Evolutionary conservation across 2,797 vertebrate genomes (phyloP).

Genomic region (Clarias fuscus): DNA sequence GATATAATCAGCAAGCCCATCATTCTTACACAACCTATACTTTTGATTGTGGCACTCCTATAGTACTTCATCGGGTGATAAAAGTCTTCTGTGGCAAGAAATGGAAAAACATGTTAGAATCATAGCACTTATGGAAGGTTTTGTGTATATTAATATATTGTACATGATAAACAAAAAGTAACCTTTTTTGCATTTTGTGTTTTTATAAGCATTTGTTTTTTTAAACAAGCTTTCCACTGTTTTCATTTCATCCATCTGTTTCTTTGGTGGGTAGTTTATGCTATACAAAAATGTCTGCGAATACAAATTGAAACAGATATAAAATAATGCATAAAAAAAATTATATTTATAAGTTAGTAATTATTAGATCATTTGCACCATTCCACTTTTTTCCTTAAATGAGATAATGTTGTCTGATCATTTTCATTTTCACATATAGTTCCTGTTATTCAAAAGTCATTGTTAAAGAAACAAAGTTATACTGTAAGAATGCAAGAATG

Average conservation of each 20-base stretch:
- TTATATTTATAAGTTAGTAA: neutral
- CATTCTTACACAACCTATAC: slow-evolving; percentile 20
- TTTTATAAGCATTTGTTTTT: slow-evolving; percentile 16
- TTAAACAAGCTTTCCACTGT: slow-evolving; percentile 3
- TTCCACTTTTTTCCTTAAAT: too few species aligned
- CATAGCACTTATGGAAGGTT: neutral
- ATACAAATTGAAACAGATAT: neutral
- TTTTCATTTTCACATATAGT: neutral
- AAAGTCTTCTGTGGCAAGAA: slow-evolving; percentile 20
- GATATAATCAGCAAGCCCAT: slow-evolving; percentile 31
- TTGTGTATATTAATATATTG: neutral
- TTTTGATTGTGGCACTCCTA: slow-evolving; percentile 5
- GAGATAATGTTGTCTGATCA: neutral
- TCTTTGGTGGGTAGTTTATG: neutral
- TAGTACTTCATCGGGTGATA: slow-evolving; percentile 8
- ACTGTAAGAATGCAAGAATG: neutral
- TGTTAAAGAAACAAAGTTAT: neutral
- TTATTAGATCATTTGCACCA: neutral
- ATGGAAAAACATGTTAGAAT: neutral
- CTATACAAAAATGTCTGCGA: neutral
- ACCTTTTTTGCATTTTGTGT: slow-evolving; percentile 38
- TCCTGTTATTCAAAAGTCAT: neutral
- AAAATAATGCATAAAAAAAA: neutral
- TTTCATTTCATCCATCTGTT: neutral
- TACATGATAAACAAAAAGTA: neutral